Base-by-base conservation (phyloP, 1,140 invertebrate species). In the Megalopta genalis region DNA sequence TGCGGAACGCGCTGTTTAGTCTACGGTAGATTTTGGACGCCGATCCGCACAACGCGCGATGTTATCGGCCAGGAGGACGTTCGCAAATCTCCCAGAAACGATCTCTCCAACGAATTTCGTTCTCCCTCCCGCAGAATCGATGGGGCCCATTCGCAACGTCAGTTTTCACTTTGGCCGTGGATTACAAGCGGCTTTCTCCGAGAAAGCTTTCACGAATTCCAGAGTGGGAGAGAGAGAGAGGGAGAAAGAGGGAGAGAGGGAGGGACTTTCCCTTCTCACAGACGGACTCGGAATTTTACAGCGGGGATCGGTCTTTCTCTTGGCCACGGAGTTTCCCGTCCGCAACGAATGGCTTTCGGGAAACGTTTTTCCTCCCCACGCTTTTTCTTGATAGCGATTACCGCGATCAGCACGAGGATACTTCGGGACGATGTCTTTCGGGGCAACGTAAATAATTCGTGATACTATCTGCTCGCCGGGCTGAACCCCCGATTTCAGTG, bases 81-180 rank as follows among this genome's bases (percentile, higher is more conserved):
- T 39, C 16, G n/a, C 57, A 63, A 62, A 77, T 70, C 66, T 70
- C 32, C n/a, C 54, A 6, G 39, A 49, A 77, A 77, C 64, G 25
- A 67, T 69, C 74, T 60, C 18, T 5, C 27, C 27, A 60, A 71
- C 66, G 82, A 76, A 77, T 77, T 72, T 74, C 69, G 32, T 57
- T 39, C n/a, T n/a, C 23, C 46, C 27, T 6, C 1, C 59, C 9
- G 60, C 12, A 62, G 63, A 78, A 78, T 77, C 54, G 66, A 79
- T 70, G 52, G 39, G n/a, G 4, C 14, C 59, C 52, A 64, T 77
- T 67, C 57, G 65, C 70, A 49, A 74, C 49, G 81, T 82, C 81
- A 71, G 65, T 74, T 82, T 82, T 82, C 81, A 82, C 81, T 82
- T 82, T 74, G 62, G 57, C 54, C 63, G 25, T 46, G 75, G 76